Evolutionary conservation across 2,888 invertebrate species (phyloP), one percentile per base, ranked within the genome.

Genomic region (Drosophila aldrichi): DNA sequence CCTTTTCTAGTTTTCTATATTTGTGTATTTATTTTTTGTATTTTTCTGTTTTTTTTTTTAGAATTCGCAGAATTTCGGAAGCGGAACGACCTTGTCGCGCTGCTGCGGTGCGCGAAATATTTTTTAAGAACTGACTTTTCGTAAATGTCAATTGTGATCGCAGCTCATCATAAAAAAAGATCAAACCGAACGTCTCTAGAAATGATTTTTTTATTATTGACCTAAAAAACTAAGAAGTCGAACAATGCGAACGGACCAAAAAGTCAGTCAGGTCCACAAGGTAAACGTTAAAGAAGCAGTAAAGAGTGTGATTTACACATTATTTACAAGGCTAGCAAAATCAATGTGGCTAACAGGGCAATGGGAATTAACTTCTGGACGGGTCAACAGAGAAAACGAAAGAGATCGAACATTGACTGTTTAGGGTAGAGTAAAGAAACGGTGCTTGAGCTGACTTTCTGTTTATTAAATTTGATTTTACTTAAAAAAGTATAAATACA

Each of bases 31-130:
- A n/a, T n/a, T 66, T 68, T 61, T 81, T 58, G 25, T 25, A 12
- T 34, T 34, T 14, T 16, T 38, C n/a, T n/a, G n/a, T n/a, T 10
- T 29, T 10, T 66, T 68, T 61, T 81, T 59, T 54, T 18, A 55
- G 55, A 60, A 65, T 88, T 89, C 89, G 82, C 72, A 38, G 89
- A 90, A 89, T 78, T 89, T 90, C 80, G 76, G 77, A 77, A 88
- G 88, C 85, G 82, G 75, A 84, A 89, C 77, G 89, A 77, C 90
- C 90, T 89, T 89, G 79, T 89, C 79, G 80, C 77, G 80, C 76
- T 81, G 84, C 61, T 81, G 84, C 61, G 89, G 77, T 87, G 67
- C 69, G 89, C 85, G 62, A 76, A 70, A 78, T 66, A 63, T 83
- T 87, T 85, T 84, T 89, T 89, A 77, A 57, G 63, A 70, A 70